Base-by-base conservation (phyloP, 2,888 invertebrate genomes). In the Pollenia griseotomentosa region DNA sequence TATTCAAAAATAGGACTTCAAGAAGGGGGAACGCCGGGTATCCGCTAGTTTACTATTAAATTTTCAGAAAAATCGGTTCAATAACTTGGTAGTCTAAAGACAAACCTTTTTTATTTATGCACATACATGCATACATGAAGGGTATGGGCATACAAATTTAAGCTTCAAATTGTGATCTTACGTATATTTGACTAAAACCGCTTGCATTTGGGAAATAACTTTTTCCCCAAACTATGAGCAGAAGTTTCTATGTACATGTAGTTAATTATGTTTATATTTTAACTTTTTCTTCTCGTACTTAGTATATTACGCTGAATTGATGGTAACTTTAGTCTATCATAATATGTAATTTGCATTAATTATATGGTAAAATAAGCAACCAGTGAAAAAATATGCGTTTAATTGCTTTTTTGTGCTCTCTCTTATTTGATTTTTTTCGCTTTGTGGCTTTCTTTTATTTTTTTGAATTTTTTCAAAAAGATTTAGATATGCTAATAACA, bases 261-360 rank as follows among this genome's bases (percentile, higher is more conserved):
- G 48, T 48, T 48, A 63, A 66, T 48, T 48, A 33, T 42, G 63
- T 65, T 61, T 44, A 7, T 71, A 12, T 23, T 23, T 23, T 16
- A 46, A 55, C 44, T 73, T 66, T 68, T 51, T 19, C 10, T 68
- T 68, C 14, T 51, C 9, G 33, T 71, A 19, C 44, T 14, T 42
- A 42, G 44, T 42, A 14, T n/a, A 53, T 23, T 77, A 40, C 57
- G 57, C 40, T 44, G 42, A 61, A 66, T 68, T 73, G 57, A 78
- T 86, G 53, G 53, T 53, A 61, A 71, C 53, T 71, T 63, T 71
- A 51, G 42, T 80, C 55, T 65, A 74, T 82, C 68, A 86, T 75
- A 70, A 79, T 75, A n/a, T n/a, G n/a, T n/a, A 79, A 79, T 86
- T 86, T 83, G 79, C 78, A 79, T 86, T 83, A 82, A 86, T 86